Conservation (phyloP, 1,140 invertebrate genomes). For the Zaprionus capensis region DNA sequence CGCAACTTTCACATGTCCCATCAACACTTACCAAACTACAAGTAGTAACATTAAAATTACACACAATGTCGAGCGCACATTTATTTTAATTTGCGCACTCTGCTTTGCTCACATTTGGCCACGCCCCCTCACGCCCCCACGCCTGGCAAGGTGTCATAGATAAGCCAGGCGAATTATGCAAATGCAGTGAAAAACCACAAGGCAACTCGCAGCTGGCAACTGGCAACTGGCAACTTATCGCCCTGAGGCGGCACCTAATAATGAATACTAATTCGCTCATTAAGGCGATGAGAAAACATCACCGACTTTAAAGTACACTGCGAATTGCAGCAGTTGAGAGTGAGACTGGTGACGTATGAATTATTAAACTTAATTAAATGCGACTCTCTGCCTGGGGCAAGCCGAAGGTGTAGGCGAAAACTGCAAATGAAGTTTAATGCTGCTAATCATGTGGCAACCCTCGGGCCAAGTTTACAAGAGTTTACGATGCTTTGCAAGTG, state of each 20-base stretch:
- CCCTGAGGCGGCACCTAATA: conserved; percentile 66
- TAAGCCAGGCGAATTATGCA: conserved; percentile 64
- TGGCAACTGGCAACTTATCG: conserved; percentile 14
- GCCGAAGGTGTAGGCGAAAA: conserved; percentile 14
- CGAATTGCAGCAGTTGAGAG: not conserved
- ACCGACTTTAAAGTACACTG: conserved; percentile 24
- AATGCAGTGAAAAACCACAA: conserved; percentile 43
- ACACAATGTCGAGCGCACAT: conserved; percentile 55
- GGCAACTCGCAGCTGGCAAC: not conserved
- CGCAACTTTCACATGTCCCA: conserved; percentile 46
- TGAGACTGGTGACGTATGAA: conserved; percentile 50
- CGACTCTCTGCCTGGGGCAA: not conserved
- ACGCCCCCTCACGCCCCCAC: conserved; percentile 35
- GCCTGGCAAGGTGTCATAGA: conserved; percentile 6
- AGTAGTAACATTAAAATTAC: conserved; percentile 45
- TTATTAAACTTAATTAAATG: conserved; percentile 83
- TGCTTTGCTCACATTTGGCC: conserved; percentile 57
- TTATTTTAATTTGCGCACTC: conserved; percentile 75
- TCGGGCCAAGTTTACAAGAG: conserved; percentile 14
- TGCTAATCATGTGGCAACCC: conserved; percentile 46
- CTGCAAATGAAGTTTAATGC: conserved; percentile 62
- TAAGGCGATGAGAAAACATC: conserved; percentile 66
- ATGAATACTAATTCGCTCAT: conserved; percentile 82
- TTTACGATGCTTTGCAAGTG: conserved; percentile 8
- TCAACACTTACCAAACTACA: conserved; percentile 69